A percentile compares a stretch with the other conserved stretches of the same genome.
These are phyloP conservation scores for Cynaeus angustus DNA, from an alignment of 2,888 invertebrate species.

Conservation along the genomic window DNA sequence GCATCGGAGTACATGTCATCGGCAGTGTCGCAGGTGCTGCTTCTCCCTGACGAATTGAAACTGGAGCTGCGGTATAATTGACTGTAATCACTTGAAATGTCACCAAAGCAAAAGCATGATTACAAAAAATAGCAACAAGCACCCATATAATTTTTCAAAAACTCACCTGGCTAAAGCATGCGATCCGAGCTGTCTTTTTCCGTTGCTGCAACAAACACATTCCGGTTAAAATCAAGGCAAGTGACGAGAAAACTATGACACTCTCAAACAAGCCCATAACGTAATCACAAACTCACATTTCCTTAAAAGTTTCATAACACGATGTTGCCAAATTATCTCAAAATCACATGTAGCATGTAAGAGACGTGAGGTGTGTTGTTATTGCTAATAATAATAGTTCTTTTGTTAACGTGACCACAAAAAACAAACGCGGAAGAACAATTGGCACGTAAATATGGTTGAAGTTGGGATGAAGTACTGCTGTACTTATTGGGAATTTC, in stretches of 20 bases:
- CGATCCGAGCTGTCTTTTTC: conserved; percentile 86
- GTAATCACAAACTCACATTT: conserved; percentile 40
- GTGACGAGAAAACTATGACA: conserved; percentile 27
- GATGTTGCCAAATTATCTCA: conserved; percentile 23
- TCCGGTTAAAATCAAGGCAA: conserved; percentile 15
- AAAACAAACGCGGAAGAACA: not conserved
- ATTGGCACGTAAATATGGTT: no score
- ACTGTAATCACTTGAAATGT: conserved; percentile 74
- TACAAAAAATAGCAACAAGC: conserved; percentile 41
- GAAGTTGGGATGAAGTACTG: not conserved
- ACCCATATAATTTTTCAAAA: conserved; percentile 10
- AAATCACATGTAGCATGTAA: not conserved
- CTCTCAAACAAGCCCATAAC: conserved; percentile 17
- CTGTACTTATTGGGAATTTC: not conserved
- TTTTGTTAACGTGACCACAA: no score
- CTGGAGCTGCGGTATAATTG: conserved; percentile 94
- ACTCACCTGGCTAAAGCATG: conserved; percentile 90
- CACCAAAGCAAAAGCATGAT: conserved; percentile 19
- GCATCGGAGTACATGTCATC: conserved; percentile 98
- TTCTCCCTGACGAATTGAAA: conserved; percentile 93
- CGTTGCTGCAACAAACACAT: conserved; percentile 78
- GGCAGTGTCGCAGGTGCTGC: conserved; percentile 92
- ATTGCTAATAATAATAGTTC: no score
- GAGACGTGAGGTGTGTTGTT: not conserved
- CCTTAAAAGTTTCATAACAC: conserved; percentile 24